Evolutionary conservation across 1,140 invertebrate genomes (phyloP).

Genomic region (Drosophila rufa): DNA sequence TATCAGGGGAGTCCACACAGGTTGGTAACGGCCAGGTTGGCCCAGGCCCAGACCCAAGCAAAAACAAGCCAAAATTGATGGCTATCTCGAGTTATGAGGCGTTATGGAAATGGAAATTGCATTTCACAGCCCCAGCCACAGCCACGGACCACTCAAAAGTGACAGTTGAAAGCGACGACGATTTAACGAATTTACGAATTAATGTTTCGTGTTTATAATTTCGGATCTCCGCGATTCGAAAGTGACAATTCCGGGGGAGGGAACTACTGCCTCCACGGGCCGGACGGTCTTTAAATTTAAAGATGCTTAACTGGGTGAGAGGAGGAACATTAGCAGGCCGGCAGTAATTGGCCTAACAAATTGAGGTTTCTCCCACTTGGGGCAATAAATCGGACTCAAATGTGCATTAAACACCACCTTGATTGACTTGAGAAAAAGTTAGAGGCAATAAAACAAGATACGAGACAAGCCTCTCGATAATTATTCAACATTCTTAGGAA

Average conservation of each 20-base stretch:
- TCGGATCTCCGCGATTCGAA: constrained; percentile 41
- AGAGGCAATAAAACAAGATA: constrained; percentile 1
- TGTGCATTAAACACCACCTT: constrained; percentile 8
- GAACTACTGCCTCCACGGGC: not conserved
- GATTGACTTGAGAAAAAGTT: constrained; percentile 18
- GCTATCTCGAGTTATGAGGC: constrained; percentile 66
- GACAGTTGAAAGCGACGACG: constrained; percentile 47
- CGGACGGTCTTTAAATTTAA: constrained; percentile 37
- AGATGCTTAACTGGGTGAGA: constrained; percentile 42
- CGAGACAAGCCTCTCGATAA: not conserved
- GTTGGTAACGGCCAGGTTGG: constrained; percentile 17
- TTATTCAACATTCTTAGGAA: not conserved
- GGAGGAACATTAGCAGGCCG: constrained; percentile 31
- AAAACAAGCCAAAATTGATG: constrained; percentile 34
- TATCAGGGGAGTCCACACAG: constrained; percentile 38
- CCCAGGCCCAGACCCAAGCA: constrained; percentile 1
- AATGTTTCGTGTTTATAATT: constrained; percentile 50
- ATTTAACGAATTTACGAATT: constrained; percentile 55
- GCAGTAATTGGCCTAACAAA: constrained; percentile 28
- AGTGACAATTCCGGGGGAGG: constrained; percentile 32
- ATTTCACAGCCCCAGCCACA: constrained; percentile 47
- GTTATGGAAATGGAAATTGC: constrained; percentile 65
- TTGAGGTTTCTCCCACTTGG: constrained; percentile 22
- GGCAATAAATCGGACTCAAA: constrained; percentile 10
- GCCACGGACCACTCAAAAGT: constrained; percentile 37